Percentiles rank a stretch among this genome's conserved stretches.
Evolutionary conservation across 64 coral and sea anemone species (phyloP).

Genomic region (Montipora cactus): DNA sequence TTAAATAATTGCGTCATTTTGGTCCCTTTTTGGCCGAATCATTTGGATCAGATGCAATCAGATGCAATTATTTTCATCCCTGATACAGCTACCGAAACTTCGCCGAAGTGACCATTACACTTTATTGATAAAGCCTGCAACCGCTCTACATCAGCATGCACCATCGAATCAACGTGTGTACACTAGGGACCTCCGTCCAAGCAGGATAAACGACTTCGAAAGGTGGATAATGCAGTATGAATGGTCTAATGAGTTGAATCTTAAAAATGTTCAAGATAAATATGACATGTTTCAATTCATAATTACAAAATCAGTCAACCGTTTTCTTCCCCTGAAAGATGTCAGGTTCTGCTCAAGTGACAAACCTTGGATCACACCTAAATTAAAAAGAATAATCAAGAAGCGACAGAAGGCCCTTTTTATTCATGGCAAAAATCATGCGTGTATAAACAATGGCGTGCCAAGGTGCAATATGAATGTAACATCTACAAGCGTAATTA

Average conservation of each 20-base stretch:
- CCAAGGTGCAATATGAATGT: no score
- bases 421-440: conserved; percentile 5
- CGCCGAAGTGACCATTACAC: no score
- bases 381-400: conserved; percentile 24
- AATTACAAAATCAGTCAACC: conserved; percentile 39
- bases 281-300: conserved; percentile 27
- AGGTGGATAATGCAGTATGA: conserved; percentile 42
- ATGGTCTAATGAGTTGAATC: conserved; percentile 22
- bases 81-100: no score
- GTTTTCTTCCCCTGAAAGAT: background rate
- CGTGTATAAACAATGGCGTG: background rate
- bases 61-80: no score
- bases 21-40: no score
- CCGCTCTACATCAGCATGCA: no score
- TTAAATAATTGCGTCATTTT: no score
- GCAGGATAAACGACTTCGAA: no score
- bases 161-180: no score
- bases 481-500: background rate
- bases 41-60: no score
- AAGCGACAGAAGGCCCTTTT: conserved; percentile 31
- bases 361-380: conserved; percentile 41
- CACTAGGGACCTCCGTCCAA: no score
- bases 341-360: conserved; percentile 16
- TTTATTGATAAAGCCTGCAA: no score
- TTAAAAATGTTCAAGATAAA: conserved; percentile 33